Percentiles rank a stretch among this genome's conserved stretches.
These are phyloP conservation scores for Spilarctia lutea DNA, from an alignment of 2,888 invertebrate genomes.

Conservation along the genomic window DNA sequence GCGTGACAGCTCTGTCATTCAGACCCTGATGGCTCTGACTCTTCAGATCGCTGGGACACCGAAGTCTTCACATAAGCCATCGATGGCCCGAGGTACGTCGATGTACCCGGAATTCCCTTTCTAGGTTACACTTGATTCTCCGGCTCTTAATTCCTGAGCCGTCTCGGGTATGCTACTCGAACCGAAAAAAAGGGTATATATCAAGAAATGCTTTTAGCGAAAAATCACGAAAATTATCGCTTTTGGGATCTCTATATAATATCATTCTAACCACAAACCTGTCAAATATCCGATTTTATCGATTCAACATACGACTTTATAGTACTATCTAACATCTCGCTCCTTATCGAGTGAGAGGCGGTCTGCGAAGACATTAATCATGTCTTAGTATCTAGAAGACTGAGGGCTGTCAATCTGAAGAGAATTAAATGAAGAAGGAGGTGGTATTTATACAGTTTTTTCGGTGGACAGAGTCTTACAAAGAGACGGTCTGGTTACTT, in stretches of 20 bases:
- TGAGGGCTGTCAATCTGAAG: slow-evolving; percentile 44
- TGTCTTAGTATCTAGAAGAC: slow-evolving; percentile 58
- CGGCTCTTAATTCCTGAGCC: no score
- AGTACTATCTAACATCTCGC: slow-evolving; percentile 25
- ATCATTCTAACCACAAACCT: slow-evolving; percentile 14
- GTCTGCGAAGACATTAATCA: slow-evolving; percentile 58
- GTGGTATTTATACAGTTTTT: slow-evolving; percentile 2
- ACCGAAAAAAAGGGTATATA: no score
- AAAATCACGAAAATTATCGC: neutral
- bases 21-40: no score
- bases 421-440: slow-evolving; percentile 38
- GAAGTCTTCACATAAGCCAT: no score
- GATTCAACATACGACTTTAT: slow-evolving; percentile 24
- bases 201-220: neutral
- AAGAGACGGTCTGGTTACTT: slow-evolving; percentile 1
- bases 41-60: no score
- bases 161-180: no score
- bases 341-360: slow-evolving; percentile 47
- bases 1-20: no score
- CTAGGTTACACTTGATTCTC: no score
- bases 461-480: slow-evolving; percentile 10
- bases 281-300: slow-evolving; percentile 40
- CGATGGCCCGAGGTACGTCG: no score
- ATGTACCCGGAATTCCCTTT: no score
- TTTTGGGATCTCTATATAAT: neutral